A percentile compares a stretch with the other conserved stretches of the same genome.
phyloP scores from a whole-genome alignment of 2,888 invertebrate genomes.

The Steromphala cineraria region DNA sequence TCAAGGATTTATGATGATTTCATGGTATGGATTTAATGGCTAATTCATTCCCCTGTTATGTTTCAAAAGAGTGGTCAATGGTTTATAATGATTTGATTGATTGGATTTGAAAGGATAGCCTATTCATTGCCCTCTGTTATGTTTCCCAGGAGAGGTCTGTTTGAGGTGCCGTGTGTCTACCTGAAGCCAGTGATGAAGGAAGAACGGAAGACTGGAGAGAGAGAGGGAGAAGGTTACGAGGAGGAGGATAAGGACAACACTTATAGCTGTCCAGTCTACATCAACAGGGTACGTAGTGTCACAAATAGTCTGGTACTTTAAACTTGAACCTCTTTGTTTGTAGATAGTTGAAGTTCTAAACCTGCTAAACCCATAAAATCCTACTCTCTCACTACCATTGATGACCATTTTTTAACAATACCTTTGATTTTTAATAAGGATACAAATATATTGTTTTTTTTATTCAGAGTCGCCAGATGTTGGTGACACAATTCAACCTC shows the following conservation, averaged over 20 bases:
- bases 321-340: no score
- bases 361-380: no score
- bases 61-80: no score
- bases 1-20: no score
- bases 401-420: no score
- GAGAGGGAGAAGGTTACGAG: background rate
- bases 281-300: slow-evolving; percentile 31
- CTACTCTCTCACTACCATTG: no score
- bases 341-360: slow-evolving; percentile 35
- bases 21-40: no score
- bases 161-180: slow-evolving; percentile 57
- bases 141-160: slow-evolving; percentile 49
- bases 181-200: slow-evolving; percentile 53
- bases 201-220: background rate
- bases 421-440: no score
- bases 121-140: no score
- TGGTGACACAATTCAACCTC: slow-evolving; percentile 57
- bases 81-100: background rate
- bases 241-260: slow-evolving; percentile 14
- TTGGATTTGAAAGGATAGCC: no score
- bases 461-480: slow-evolving; percentile 67
- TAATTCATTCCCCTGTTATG: no score
- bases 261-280: slow-evolving; percentile 69
- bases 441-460: background rate
- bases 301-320: no score